phyloP scores from a whole-genome alignment of 2,797 vertebrate species.

The Petrocephalus sullivani region DNA sequence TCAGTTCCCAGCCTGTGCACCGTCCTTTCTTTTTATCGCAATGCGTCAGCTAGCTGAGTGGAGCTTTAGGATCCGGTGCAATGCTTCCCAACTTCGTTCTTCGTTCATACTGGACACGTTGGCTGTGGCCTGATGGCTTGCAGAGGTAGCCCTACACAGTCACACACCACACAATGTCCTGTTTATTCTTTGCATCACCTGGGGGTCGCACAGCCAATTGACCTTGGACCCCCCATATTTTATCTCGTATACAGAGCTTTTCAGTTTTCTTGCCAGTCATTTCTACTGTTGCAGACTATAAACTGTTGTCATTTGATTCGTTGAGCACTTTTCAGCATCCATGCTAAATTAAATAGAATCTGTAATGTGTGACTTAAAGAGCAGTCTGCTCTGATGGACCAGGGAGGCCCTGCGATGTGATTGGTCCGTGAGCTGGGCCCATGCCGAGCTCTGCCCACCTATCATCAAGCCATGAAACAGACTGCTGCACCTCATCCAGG shows the following conservation, averaged over 20 bases:
- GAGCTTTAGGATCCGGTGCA: neutral
- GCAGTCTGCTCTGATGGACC: neutral
- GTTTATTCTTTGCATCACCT: neutral
- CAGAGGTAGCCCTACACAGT: neutral
- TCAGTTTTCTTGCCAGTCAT: neutral
- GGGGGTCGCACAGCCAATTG: neutral
- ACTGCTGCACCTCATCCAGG: neutral
- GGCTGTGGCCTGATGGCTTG: neutral
- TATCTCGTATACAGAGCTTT: neutral
- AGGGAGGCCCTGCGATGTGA: neutral
- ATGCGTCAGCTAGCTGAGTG: neutral
- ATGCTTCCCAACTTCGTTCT: neutral
- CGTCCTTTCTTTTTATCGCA: neutral
- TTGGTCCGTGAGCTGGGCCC: neutral
- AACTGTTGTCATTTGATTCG: neutral
- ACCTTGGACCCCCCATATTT: neutral
- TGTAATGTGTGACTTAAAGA: neutral
- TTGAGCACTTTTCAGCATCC: neutral
- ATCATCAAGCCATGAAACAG: neutral
- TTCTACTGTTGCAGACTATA: neutral
- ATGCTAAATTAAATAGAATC: neutral
- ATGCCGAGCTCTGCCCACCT: neutral
- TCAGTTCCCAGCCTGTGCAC: constrained; percentile 11
- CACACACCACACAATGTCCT: neutral
- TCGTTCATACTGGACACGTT: neutral